A percentile compares a stretch with the other conserved stretches of the same genome.
Evolutionary conservation across 35 echinoderm and acorn worm genomes (phyloP).

Genomic region (Eucidaris tribuloides): DNA sequence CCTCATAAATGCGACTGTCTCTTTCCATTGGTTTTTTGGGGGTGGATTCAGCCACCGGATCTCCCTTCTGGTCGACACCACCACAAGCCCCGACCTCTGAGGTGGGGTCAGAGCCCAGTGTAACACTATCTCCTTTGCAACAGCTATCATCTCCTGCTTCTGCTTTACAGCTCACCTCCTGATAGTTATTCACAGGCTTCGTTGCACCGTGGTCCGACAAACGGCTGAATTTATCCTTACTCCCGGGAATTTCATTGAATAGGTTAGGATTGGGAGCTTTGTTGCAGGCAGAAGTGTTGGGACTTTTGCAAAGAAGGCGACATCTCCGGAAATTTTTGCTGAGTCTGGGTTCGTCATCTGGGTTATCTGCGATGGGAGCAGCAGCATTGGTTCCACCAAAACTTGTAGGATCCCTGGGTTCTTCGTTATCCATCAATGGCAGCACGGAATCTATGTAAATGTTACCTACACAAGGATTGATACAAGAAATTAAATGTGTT

Average conservation of each 20-base stretch:
- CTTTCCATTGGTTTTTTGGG: neutral
- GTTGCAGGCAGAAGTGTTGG: neutral
- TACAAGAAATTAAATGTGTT: too few relatives aligned
- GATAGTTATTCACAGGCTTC: conserved; percentile 5
- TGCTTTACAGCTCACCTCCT: neutral
- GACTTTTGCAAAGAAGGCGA: conserved; percentile 24
- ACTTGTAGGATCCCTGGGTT: too few relatives aligned
- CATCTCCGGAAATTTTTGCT: conserved; percentile 10
- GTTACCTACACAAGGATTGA: conserved; percentile 3
- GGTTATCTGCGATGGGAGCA: too few relatives aligned
- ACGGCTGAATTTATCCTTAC: neutral
- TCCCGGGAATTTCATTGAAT: neutral
- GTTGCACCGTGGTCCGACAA: neutral
- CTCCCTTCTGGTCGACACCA: neutral
- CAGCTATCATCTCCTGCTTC: neutral
- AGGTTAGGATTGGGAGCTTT: conserved; percentile 7
- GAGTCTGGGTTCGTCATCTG: too few relatives aligned
- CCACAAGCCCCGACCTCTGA: neutral
- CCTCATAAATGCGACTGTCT: conserved; percentile 11
- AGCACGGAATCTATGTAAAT: conserved; percentile 10
- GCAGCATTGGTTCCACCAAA: too few relatives aligned
- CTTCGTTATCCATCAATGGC: neutral
- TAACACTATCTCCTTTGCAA: neutral
- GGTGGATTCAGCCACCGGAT: neutral
- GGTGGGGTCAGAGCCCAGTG: neutral